Percentiles rank a stretch among this genome's conserved stretches.
These are phyloP conservation scores for Mizuhopecten yessoensis DNA, from an alignment of 1,140 invertebrate species.

Conservation along the genomic window DNA sequence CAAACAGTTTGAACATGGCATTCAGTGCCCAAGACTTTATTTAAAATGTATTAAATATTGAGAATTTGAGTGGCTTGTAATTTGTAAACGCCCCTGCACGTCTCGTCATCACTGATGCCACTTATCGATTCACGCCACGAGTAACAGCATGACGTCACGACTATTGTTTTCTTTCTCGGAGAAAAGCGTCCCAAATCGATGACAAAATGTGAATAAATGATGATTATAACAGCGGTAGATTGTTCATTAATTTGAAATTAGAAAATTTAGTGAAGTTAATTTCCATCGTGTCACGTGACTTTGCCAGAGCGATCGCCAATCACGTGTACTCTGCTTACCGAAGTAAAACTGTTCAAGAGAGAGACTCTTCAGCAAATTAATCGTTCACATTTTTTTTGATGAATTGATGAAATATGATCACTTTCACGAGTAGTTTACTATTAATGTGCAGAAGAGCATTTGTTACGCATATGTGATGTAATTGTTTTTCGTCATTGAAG, in stretches of 20 bases:
- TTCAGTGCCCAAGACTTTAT: not conserved
- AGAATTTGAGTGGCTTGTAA: not conserved
- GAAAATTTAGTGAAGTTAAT: not conserved
- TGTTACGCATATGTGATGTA: too few species aligned
- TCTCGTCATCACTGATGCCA: not conserved
- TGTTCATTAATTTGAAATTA: slow-evolving; percentile 36
- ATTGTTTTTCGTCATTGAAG: too few species aligned
- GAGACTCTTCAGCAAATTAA: not conserved
- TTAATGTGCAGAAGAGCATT: not conserved
- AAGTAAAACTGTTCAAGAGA: not conserved
- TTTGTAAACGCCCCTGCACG: not conserved
- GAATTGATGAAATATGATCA: not conserved
- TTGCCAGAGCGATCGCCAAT: not conserved
- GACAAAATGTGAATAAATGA: slow-evolving; percentile 39
- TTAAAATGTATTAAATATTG: not conserved
- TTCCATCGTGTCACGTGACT: slow-evolving; percentile 22
- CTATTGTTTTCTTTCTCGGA: slow-evolving; percentile 25
- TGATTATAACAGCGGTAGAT: slow-evolving; percentile 1
- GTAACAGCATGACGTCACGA: slow-evolving; percentile 22
- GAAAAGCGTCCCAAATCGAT: not conserved
- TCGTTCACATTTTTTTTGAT: too few species aligned
- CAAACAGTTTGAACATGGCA: not conserved
- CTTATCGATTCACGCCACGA: slow-evolving; percentile 2
- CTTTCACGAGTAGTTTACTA: not conserved
- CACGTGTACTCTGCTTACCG: not conserved